Base-by-base conservation (phyloP, 2,888 invertebrate genomes). In the Antheraea yamamai region DNA sequence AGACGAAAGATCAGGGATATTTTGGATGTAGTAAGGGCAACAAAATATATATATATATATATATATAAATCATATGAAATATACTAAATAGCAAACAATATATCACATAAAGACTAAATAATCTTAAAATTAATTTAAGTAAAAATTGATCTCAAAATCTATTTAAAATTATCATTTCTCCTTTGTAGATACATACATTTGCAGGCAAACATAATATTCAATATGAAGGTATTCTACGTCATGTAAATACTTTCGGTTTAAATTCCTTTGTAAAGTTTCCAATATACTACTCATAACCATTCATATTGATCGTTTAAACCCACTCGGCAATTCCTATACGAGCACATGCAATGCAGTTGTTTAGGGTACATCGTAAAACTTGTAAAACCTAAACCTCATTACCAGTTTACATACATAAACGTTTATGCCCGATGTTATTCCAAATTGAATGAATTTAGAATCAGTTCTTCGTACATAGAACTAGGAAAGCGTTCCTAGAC, bases 321-420 rank as follows among this genome's bases (percentile, higher is more conserved):
- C 71, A 72, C 74, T 61, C 39, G 71, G 55, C n/a, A 58, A n/a
- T 58, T 58, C 23, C 71, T 26, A 23, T 70, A 74, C 70, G 70
- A 39, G 74, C 35, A 58, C 68, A 75, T 74, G 61, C 77, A 76
- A 79, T 79, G 80, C 75, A 76, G 73, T 78, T 23, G 12, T 26
- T 4, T 23, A n/a, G 35, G 35, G 16, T 78, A 73, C 71, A 73
- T 80, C 80, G 80, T 82, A 81, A 85, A 82, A 81, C 77, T 78
- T 81, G 80, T 79, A 81, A 78, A 79, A 80, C 76, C 78, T 80
- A 78, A 80, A 83, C 18, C 30, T 66, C 78, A 79, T 81, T 78
- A 80, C 75, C 68, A 77, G 75, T 79, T 79, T 80, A 76, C 77
- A 61, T n/a, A 23, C n/a, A 61, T 76, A 75, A 72, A 77, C 75